phyloP scores from a whole-genome alignment of 2,888 invertebrate genomes.

The Noctuana brunneofusca region DNA sequence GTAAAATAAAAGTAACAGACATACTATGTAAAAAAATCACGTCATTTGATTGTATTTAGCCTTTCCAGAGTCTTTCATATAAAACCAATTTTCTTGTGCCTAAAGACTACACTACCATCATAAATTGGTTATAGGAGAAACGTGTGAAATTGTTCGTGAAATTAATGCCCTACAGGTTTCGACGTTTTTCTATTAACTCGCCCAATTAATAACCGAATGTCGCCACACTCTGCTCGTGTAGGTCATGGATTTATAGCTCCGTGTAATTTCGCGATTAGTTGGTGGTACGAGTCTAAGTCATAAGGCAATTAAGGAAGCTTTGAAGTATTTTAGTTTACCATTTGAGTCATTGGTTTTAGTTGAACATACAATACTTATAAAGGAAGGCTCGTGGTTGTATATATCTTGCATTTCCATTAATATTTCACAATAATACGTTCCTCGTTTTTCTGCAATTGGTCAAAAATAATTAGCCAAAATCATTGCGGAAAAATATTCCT shows the following conservation, averaged over 20 bases:
- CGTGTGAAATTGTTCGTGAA: conserved; percentile 47
- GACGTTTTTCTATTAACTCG: conserved; percentile 55
- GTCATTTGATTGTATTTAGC: too few relatives aligned
- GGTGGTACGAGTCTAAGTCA: background rate
- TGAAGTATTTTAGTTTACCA: background rate
- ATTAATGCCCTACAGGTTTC: conserved; percentile 52
- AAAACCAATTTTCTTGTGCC: too few relatives aligned
- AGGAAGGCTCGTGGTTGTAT: too few relatives aligned
- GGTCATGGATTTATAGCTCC: conserved; percentile 9
- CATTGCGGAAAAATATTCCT: background rate
- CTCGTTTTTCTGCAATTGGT: too few relatives aligned
- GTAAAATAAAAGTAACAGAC: too few relatives aligned
- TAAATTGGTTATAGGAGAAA: conserved; percentile 1
- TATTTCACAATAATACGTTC: too few relatives aligned
- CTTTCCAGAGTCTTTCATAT: too few relatives aligned
- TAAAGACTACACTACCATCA: background rate
- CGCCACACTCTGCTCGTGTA: conserved; percentile 17
- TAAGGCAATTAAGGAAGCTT: background rate
- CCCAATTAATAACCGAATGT: conserved; percentile 27
- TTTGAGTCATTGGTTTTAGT: background rate
- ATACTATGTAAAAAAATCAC: too few relatives aligned
- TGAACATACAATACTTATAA: too few relatives aligned
- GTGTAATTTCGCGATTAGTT: conserved; percentile 25
- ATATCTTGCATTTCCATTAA: too few relatives aligned
- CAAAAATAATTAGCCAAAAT: background rate